Evolutionary conservation across 2,113 vertebrate genomes (phyloP).

Genomic region (Microtus pennsylvanicus): DNA sequence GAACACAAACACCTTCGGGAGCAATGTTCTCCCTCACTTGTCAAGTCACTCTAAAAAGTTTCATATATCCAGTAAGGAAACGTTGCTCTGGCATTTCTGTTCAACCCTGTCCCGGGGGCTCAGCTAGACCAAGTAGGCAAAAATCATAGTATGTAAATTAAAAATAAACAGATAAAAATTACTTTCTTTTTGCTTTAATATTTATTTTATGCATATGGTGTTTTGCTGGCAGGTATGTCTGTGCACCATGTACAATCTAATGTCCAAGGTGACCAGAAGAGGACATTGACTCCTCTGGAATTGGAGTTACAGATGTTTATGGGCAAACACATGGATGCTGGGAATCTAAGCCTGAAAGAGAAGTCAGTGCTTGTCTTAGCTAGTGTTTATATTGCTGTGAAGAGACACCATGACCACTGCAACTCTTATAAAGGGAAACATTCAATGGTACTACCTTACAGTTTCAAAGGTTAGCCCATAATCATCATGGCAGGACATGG

Average conservation of each 20-base stretch:
- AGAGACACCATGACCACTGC: no score
- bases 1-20: not conserved
- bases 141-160: not conserved
- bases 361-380: not conserved
- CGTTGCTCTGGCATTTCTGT: not conserved
- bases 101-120: not conserved
- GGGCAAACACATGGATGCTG: not conserved
- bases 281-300: no score
- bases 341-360: not conserved
- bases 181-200: not conserved
- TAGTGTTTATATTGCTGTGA: no score
- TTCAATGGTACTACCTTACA: no score
- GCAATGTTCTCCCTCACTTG: not conserved
- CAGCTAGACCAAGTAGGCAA: not conserved
- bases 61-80: not conserved
- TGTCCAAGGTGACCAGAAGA: not conserved
- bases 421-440: no score
- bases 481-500: no score
- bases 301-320: not conserved
- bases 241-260: not conserved
- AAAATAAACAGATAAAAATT: not conserved
- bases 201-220: not conserved
- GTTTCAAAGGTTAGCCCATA: no score
- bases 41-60: not conserved
- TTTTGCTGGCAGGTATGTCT: not conserved